Evolutionary conservation across 30 jellyfish, hydroid and myxozoan species (phyloP), one percentile per base, ranked within the genome.

Genomic region (Aurelia aurita): DNA sequence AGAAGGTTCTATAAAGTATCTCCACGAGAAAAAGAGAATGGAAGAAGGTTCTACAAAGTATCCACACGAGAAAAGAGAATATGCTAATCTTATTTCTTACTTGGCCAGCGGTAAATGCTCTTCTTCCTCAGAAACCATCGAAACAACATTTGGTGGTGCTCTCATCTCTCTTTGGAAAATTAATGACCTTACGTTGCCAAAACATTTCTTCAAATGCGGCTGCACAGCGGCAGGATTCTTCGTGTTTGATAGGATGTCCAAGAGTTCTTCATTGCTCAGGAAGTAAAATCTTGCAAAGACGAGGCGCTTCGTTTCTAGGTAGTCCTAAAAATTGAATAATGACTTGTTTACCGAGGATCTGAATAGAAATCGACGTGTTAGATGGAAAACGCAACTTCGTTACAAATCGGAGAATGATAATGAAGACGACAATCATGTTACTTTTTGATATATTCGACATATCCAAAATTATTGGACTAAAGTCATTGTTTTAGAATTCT

Each of bases 201-300:
- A 91, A 53, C 98, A 91, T 83, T 91, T 91, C 66, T 67, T 78
- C 74, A 84, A 77, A 74, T 85, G 92, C 13, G 96, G 96, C 88
- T 91, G 93, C 46, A 91, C 95, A 16, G 92, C 95, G 12, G 85
- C 43, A 8, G 83, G 90, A 62, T 73, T 80, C 91, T 91, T 91
- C 25, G 92, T 85, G 47, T 91, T 85, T 44, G 98, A 86, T 8
- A 91, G 90, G 60, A 91, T 91, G 72, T 84, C 96, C 63, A 91
- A 78, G 58, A 91, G 91, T 45, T 91, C 98, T 53, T 91, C 98
- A 68, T 91, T 91, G 90, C 96, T 91, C 51, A 91, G 89, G 89
- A 91, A 91, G 65, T 91, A 91, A 72, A 91, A 84, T 49, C 98
- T 68, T 26, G 98, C 91, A 66, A 91, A 91, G 29, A 84, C 95